Conservation (phyloP, 2,113 vertebrate species). For the Pterocles burchelli region DNA sequence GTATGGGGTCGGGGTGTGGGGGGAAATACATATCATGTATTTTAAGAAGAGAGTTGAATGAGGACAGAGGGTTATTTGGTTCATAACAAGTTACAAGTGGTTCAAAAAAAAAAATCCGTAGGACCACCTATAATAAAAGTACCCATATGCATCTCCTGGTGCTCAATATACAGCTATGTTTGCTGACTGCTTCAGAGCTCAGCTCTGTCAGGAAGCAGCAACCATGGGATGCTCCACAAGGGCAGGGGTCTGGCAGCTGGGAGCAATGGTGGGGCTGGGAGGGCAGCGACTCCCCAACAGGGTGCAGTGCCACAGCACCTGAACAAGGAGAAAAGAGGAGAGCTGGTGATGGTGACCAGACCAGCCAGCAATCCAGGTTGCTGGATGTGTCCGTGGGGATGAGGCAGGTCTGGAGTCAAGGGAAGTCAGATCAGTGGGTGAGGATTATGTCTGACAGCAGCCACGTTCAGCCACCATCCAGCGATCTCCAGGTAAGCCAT, state of each 20-base stretch:
- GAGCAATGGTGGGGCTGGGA: background rate
- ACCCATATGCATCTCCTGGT: background rate
- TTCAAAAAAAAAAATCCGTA: background rate
- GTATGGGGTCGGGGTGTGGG: too few species aligned
- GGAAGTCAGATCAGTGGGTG: background rate
- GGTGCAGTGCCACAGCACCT: background rate
- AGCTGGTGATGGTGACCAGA: accelerated
- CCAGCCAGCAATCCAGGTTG: accelerated
- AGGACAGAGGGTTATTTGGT: background rate
- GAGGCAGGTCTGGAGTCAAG: background rate
- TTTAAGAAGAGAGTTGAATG: background rate
- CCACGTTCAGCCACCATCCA: background rate
- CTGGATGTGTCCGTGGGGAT: background rate
- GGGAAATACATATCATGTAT: too few species aligned
- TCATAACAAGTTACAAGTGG: background rate
- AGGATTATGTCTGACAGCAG: background rate
- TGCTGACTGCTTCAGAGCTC: background rate
- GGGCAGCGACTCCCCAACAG: background rate
- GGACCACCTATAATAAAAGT: background rate
- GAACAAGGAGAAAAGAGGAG: background rate
- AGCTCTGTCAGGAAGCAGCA: background rate
- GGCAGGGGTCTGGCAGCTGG: background rate
- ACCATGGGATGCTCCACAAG: background rate
- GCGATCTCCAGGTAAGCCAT: background rate
- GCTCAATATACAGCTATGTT: background rate